These are phyloP conservation scores for Trinectes maculatus DNA, from an alignment of 2,113 vertebrate genomes.

Conservation along the genomic window DNA sequence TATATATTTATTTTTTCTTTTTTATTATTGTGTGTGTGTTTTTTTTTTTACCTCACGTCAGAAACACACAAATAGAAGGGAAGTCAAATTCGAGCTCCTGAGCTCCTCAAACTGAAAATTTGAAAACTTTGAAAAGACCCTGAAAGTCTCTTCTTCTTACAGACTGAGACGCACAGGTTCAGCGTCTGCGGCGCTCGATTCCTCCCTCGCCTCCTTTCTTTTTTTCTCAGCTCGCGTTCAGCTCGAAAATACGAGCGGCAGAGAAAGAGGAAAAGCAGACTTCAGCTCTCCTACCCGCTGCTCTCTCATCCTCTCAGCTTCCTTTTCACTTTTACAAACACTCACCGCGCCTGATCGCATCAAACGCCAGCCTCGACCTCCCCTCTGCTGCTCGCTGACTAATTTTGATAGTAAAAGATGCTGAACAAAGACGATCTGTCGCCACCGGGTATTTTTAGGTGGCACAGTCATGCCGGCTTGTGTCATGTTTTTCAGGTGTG, in stretches of 20 bases:
- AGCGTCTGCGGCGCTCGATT: too few species aligned
- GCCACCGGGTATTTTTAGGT: constrained; percentile 28
- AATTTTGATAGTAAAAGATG: constrained; percentile 69
- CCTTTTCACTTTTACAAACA: constrained; percentile 58
- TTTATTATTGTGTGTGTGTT: too few species aligned
- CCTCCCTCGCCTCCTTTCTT: too few species aligned
- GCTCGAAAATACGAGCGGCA: constrained; percentile 29
- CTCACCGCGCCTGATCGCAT: constrained; percentile 59
- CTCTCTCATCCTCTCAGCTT: constrained; percentile 62
- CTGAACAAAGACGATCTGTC: constrained; percentile 34
- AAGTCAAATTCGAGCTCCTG: too few species aligned
- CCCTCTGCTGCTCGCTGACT: constrained; percentile 68
- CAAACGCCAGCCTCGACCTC: constrained; percentile 62
- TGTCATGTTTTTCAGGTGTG: constrained; percentile 41
- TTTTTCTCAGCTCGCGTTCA: too few species aligned
- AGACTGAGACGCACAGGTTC: too few species aligned
- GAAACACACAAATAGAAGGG: too few species aligned
- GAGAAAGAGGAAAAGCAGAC: constrained; percentile 55
- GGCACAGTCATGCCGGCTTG: constrained; percentile 29
- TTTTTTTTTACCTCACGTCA: too few species aligned
- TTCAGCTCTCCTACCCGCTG: constrained; percentile 50
- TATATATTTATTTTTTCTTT: too few species aligned
- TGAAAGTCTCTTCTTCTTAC: too few species aligned
- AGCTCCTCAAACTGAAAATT: too few species aligned
- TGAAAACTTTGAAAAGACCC: too few species aligned